Evolutionary conservation across 2,888 invertebrate species (phyloP).

Genomic region (Plagodis dolabraria): DNA sequence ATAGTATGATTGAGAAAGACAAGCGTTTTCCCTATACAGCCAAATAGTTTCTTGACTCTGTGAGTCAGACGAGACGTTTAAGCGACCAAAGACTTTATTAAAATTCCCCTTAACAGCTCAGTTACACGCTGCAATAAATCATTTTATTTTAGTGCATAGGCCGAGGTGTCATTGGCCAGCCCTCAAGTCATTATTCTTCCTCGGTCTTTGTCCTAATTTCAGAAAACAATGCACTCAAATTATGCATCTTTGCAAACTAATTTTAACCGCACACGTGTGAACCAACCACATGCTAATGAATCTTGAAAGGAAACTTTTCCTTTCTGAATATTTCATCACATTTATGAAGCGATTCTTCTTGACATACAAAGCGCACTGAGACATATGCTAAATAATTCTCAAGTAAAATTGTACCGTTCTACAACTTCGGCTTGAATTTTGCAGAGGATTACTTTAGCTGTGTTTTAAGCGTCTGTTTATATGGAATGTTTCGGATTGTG

Average conservation of each 20-base stretch:
- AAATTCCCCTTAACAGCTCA: constrained; percentile 24
- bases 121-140: constrained; percentile 24
- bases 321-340: constrained; percentile 3
- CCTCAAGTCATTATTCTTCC: constrained; percentile 31
- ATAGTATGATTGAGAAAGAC: too few relatives aligned
- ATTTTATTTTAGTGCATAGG: constrained; percentile 29
- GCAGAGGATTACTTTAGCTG: not conserved
- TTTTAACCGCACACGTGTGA: constrained; percentile 14
- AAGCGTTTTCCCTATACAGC: not conserved
- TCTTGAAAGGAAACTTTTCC: not conserved
- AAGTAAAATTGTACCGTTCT: constrained; percentile 1
- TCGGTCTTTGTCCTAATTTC: constrained; percentile 46
- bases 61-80: constrained; percentile 11
- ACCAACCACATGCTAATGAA: constrained; percentile 15
- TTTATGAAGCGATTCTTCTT: not conserved
- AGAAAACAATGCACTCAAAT: constrained; percentile 32
- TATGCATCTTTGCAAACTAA: constrained; percentile 31
- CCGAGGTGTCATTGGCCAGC: constrained; percentile 28
- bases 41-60: constrained; percentile 16
- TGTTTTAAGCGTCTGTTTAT: not conserved
- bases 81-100: constrained; percentile 18
- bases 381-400: constrained; percentile 4
- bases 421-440: constrained; percentile 1
- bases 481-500: constrained; percentile 5
- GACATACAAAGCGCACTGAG: not conserved